Conservation (phyloP, 2,888 invertebrate species). For the Marasmarcha lunaedactyla region DNA sequence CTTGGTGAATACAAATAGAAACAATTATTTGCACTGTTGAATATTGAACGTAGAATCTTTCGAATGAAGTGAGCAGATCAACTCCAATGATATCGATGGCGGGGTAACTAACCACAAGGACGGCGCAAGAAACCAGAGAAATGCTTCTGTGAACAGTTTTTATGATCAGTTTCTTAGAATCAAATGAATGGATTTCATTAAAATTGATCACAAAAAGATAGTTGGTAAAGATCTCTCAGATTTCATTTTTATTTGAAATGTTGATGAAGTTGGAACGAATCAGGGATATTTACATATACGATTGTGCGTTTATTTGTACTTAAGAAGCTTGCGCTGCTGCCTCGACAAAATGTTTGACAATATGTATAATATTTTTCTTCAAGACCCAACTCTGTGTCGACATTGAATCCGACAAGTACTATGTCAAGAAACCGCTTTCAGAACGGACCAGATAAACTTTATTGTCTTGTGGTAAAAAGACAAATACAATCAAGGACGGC, state of each 20-base stretch:
- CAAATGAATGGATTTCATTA: too few species aligned
- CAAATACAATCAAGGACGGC: conserved; percentile 8
- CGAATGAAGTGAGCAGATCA: too few species aligned
- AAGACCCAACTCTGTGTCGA: conserved; percentile 54
- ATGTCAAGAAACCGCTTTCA: conserved; percentile 33
- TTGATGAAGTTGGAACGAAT: too few species aligned
- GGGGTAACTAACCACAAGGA: conserved; percentile 27
- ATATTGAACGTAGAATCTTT: too few species aligned
- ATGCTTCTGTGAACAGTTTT: conserved; percentile 14
- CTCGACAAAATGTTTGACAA: conserved; percentile 49
- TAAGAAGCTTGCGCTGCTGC: too few species aligned
- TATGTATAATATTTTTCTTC: conserved; percentile 60
- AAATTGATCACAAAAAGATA: too few species aligned
- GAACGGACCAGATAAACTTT: conserved; percentile 48
- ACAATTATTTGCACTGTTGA: too few species aligned
- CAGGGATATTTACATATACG: too few species aligned
- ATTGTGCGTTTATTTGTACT: too few species aligned
- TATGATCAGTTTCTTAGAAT: conserved; percentile 4
- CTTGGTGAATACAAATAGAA: too few species aligned
- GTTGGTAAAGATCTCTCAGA: too few species aligned
- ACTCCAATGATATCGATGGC: conserved; percentile 33
- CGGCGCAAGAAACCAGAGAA: background rate
- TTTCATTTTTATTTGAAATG: too few species aligned
- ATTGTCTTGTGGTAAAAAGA: conserved; percentile 32
- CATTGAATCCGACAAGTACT: conserved; percentile 59